Base-by-base conservation (phyloP, 2,113 vertebrate species). In the Pachyramphus minor region DNA sequence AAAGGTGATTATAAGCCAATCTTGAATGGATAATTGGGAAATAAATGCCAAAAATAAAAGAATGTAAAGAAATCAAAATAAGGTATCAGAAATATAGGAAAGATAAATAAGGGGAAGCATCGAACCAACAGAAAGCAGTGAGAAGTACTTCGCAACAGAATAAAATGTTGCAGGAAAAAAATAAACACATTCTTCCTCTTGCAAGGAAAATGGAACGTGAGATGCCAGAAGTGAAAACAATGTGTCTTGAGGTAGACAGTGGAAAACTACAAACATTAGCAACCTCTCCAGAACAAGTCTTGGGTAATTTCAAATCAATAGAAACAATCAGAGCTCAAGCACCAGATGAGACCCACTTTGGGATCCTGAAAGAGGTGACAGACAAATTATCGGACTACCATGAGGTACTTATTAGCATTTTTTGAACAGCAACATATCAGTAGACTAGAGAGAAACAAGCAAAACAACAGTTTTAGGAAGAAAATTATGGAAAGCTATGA, bases 241-340 rank as follows among this genome's bases (percentile, higher is more conserved):
- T 5, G 18, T 80, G 52, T 75, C 66, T 84, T 75, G 47, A 28
- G 41, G 41, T 58, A 55, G 75, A 91, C 66, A 92, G 23, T 74
- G 71, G 85, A 95, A 94, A 94, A 90, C 25, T 67, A 68, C 50
- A 86, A 72, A 80, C 22, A 84, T 95, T 90, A 94, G 30, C 56
- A 78, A 91, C 44, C n/a, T 84, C 52, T 88, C 50, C 82, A 89
- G 69, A 90, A 92, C 35, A 93, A 88, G 19, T 85, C 76, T 50
- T 58, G 47, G 68, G 69, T 92, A 87, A 96, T 87, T 76, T 71
- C 80, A 97, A 95, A 95, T 94, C 92, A 89, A 88, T 93, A 81
- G 88, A 94, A 95, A 41, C 42, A 59, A 41, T 79, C 39, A 86
- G 68, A 89, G 22, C 17, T 33, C 69, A 56, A 85, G 87, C 79